Conservation (phyloP, 1,140 invertebrate genomes). For the Lordiphosa clarofinis region DNA sequence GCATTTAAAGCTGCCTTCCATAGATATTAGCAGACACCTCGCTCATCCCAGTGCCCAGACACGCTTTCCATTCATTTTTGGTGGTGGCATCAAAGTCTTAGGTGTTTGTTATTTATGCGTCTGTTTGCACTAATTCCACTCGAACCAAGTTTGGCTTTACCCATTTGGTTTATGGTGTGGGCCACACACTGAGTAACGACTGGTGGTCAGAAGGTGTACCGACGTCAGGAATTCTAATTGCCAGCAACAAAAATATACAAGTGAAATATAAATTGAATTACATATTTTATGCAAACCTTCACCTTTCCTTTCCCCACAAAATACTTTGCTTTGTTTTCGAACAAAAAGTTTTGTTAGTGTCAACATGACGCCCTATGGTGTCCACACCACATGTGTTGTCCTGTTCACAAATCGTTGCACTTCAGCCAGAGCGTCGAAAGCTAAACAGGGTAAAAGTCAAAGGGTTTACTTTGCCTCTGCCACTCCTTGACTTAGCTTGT, state of each 20-base stretch:
- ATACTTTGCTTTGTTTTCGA: conserved; percentile 18
- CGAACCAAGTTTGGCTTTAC: too few relatives aligned
- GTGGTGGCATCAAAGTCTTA: conserved; percentile 39
- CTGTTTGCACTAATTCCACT: conserved; percentile 55
- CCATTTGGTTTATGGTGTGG: too few relatives aligned
- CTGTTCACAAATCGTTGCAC: conserved; percentile 36
- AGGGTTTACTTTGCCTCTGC: conserved; percentile 15
- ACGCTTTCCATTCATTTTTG: conserved; percentile 17
- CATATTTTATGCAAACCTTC: conserved; percentile 52
- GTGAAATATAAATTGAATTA: conserved; percentile 56
- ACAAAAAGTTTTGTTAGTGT: conserved; percentile 43
- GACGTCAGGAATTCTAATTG: conserved; percentile 55
- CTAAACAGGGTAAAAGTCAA: conserved; percentile 45
- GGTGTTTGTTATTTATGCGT: conserved; percentile 55
- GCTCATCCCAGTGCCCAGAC: conserved; percentile 11
- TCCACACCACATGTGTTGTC: conserved; percentile 19
- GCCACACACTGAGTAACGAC: conserved; percentile 8
- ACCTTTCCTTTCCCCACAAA: not conserved
- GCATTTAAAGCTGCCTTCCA: conserved; percentile 47
- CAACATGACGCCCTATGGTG: conserved; percentile 39
- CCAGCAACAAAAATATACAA: conserved; percentile 16
- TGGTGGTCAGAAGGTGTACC: not conserved
- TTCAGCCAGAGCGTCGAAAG: conserved; percentile 16
- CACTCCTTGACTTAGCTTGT: conserved; percentile 8
- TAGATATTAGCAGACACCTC: conserved; percentile 42